Conservation (phyloP, 2,888 invertebrate genomes). For the Stenolophus ochropezus region DNA sequence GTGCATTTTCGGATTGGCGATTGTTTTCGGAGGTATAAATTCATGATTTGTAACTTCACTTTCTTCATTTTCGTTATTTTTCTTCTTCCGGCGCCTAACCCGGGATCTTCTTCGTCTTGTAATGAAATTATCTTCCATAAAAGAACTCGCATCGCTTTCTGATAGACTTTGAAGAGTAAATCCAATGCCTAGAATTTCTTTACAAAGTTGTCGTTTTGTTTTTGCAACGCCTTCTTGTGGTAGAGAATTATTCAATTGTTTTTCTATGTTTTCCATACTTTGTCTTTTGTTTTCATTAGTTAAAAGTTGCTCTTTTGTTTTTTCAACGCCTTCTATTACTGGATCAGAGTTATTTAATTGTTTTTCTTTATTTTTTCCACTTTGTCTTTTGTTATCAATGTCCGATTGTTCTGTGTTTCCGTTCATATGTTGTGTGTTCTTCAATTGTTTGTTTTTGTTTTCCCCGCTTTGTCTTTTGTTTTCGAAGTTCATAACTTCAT, state of each 20-base stretch:
- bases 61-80: not conserved
- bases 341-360: no score
- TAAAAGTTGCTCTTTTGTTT: not conserved
- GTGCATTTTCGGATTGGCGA: slow-evolving; percentile 39
- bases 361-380: not conserved
- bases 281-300: not conserved
- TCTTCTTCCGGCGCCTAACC: not conserved
- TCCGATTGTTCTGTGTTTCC: not conserved
- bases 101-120: slow-evolving; percentile 34
- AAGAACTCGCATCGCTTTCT: not conserved
- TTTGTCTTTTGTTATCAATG: no score
- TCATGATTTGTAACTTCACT: not conserved
- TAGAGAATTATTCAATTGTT: no score
- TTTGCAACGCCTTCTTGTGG: not conserved
- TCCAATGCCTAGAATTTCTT: not conserved
- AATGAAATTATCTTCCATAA: slow-evolving; percentile 6
- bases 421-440: no score
- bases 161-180: not conserved
- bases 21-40: slow-evolving; percentile 38
- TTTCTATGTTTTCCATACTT: not conserved
- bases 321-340: not conserved
- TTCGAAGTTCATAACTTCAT: not conserved
- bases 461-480: not conserved
- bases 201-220: not conserved
- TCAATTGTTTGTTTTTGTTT: not conserved